Conservation (phyloP, 2,113 vertebrate species). For the Sisor rabdophorus region DNA sequence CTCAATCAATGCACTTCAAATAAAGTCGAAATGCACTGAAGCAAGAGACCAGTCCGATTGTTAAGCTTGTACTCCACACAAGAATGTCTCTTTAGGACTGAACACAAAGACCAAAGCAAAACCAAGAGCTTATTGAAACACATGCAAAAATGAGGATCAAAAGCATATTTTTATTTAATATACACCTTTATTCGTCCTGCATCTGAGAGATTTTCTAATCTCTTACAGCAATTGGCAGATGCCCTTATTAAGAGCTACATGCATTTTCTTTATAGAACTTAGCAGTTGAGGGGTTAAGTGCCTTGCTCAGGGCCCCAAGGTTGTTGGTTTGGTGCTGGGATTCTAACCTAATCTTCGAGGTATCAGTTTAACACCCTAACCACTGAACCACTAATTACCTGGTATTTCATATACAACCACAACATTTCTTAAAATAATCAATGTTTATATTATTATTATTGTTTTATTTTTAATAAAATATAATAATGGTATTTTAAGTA, state of each 20-base stretch:
- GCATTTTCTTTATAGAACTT: too few relatives aligned
- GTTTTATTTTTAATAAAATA: slow-evolving; percentile 59
- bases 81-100: slow-evolving; percentile 6
- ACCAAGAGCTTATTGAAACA: slow-evolving; percentile 13
- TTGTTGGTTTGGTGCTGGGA: too few relatives aligned
- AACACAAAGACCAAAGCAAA: slow-evolving; percentile 25
- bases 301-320: too few relatives aligned
- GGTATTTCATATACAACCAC: too few relatives aligned
- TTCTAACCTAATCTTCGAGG: too few relatives aligned
- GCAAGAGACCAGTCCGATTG: not conserved
- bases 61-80: not conserved
- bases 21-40: not conserved
- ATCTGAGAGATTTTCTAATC: too few relatives aligned
- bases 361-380: slow-evolving; percentile 3
- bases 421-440: too few relatives aligned
- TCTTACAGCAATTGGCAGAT: too few relatives aligned
- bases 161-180: slow-evolving; percentile 17
- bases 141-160: slow-evolving; percentile 40
- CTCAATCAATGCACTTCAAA: slow-evolving; percentile 34
- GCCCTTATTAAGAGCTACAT: too few relatives aligned
- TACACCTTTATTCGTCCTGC: too few relatives aligned
- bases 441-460: slow-evolving; percentile 34
- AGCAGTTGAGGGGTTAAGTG: too few relatives aligned
- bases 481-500: slow-evolving; percentile 58
- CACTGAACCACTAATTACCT: too few relatives aligned